Conservation (phyloP, 2,797 vertebrate species). For the Gallinago nigripennis region DNA sequence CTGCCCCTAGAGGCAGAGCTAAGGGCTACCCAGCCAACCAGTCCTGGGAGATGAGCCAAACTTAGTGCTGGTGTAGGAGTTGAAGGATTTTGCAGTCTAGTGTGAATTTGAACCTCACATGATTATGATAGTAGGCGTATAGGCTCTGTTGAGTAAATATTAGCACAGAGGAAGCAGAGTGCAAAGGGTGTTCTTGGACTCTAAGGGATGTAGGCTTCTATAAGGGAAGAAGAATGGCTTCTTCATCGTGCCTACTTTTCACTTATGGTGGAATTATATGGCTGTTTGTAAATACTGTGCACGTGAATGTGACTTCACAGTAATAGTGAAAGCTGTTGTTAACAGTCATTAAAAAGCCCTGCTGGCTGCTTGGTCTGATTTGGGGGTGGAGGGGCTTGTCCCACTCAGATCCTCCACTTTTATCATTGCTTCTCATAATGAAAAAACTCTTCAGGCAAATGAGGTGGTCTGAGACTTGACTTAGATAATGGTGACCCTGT, state of each 20-base stretch:
- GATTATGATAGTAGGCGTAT: neutral
- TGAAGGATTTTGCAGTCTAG: neutral
- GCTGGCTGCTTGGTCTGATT: neutral
- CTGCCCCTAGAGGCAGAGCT: neutral
- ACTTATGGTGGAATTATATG: fast-evolving
- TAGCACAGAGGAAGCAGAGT: neutral
- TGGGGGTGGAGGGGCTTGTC: neutral
- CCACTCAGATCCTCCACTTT: neutral
- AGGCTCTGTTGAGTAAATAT: neutral
- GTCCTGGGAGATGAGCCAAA: neutral
- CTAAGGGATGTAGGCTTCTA: fast-evolving
- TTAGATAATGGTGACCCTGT: neutral
- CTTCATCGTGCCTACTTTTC: neutral
- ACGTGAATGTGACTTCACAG: too few relatives aligned
- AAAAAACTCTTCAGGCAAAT: neutral
- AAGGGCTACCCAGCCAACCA: neutral
- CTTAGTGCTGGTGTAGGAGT: neutral
- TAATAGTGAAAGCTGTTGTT: too few relatives aligned
- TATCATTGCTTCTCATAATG: neutral
- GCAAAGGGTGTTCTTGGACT: neutral
- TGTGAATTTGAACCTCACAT: neutral
- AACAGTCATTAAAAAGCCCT: neutral
- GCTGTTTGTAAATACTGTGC: neutral
- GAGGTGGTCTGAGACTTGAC: neutral
- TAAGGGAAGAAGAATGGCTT: neutral